Percentiles rank a stretch among this genome's conserved stretches.
phyloP scores from a whole-genome alignment of 2,888 invertebrate genomes.

The Eupithecia subumbrata region DNA sequence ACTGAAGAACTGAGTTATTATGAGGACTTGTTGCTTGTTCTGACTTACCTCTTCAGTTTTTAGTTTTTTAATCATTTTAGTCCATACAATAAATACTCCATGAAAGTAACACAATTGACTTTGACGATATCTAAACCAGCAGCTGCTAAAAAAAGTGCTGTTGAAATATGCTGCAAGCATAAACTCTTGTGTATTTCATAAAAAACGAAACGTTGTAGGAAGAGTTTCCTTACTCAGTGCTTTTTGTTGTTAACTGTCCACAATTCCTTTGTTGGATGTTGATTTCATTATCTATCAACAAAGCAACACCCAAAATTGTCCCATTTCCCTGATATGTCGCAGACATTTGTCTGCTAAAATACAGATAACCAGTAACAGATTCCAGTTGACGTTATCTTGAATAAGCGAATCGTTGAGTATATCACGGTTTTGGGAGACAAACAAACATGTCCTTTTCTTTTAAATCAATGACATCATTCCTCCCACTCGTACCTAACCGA shows the following conservation, averaged over 20 bases:
- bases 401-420: conserved; percentile 20
- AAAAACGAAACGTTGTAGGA: not conserved
- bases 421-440: conserved; percentile 23
- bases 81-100: not conserved
- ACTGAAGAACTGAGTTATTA: conserved; percentile 10
- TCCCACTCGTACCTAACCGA: not conserved
- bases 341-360: conserved; percentile 29
- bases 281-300: not conserved
- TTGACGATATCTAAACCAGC: not conserved
- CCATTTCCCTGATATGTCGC: conserved; percentile 27
- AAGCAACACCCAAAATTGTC: conserved; percentile 15
- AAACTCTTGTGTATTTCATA: too few species aligned
- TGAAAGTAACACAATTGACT: not conserved
- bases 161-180: too few species aligned
- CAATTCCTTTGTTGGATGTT: not conserved
- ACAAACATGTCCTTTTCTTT: conserved; percentile 4
- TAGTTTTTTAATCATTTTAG: not conserved
- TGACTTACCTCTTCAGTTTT: not conserved
- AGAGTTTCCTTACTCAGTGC: not conserved
- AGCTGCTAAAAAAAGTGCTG: not conserved
- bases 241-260: not conserved
- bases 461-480: conserved; percentile 11
- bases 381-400: conserved; percentile 40
- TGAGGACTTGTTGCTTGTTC: not conserved
- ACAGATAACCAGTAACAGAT: conserved; percentile 26